Evolutionary conservation across 1,140 invertebrate species (phyloP).

Genomic region (Drosophila equinoxialis): DNA sequence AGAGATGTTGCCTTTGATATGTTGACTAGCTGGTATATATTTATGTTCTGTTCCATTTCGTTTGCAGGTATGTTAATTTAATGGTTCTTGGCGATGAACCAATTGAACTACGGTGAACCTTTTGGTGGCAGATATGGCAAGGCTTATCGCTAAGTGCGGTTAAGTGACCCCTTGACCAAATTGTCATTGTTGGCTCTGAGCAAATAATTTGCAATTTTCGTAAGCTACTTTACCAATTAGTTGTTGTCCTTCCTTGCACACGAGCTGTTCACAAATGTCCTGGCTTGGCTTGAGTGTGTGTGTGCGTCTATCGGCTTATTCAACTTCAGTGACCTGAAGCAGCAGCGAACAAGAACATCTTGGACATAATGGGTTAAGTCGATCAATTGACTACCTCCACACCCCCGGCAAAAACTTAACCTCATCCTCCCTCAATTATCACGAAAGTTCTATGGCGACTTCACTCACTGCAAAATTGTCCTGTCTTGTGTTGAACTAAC

Average conservation of each 20-base stretch:
- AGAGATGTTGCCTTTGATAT: slow-evolving; percentile 8
- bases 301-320: slow-evolving; percentile 54
- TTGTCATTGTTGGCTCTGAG: slow-evolving; percentile 28
- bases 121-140: not conserved
- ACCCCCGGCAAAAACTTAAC: not conserved
- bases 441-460: not conserved
- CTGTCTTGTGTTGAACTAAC: slow-evolving; percentile 35
- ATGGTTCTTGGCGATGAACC: slow-evolving; percentile 18
- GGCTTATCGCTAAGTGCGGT: slow-evolving; percentile 65
- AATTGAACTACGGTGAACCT: slow-evolving; percentile 33
- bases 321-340: slow-evolving; percentile 46
- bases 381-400: not conserved
- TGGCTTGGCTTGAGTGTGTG: slow-evolving; percentile 10
- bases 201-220: slow-evolving; percentile 74
- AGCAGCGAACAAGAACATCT: not conserved
- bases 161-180: slow-evolving; percentile 58
- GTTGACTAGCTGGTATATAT: slow-evolving; percentile 35
- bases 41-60: slow-evolving; percentile 33
- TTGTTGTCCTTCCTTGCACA: slow-evolving; percentile 5
- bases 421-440: not conserved
- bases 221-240: slow-evolving; percentile 75
- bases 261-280: slow-evolving; percentile 6
- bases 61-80: slow-evolving; percentile 50
- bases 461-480: not conserved
- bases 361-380: slow-evolving; percentile 37